Conservation (phyloP, 2,797 vertebrate species). For the Dermochelys coriacea region DNA sequence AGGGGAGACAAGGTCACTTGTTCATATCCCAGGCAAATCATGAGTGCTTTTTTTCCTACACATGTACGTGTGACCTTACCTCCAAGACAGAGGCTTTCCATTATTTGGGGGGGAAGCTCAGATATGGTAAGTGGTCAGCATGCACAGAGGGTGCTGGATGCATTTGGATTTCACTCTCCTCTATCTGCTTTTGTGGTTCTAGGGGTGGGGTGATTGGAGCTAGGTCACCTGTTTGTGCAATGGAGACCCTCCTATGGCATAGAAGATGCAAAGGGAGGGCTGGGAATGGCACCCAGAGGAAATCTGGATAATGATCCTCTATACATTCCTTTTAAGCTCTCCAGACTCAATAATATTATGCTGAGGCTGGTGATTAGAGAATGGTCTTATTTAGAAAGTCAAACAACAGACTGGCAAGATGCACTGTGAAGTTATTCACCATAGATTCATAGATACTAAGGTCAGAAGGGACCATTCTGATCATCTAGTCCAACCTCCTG, state of each 20-base stretch:
- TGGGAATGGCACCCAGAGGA: too few relatives aligned
- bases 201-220: not conserved
- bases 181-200: not conserved
- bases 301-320: not conserved
- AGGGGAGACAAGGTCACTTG: too few relatives aligned
- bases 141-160: not conserved
- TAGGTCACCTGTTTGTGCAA: not conserved
- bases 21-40: not conserved
- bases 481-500: too few relatives aligned
- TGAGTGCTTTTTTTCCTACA: not conserved
- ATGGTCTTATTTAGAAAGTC: not conserved
- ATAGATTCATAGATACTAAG: too few relatives aligned
- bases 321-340: not conserved
- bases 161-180: not conserved
- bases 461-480: too few relatives aligned
- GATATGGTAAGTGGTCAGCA: not conserved
- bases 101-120: not conserved
- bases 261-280: not conserved
- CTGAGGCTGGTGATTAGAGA: not conserved
- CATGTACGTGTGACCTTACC: not conserved
- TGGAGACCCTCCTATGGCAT: too few relatives aligned
- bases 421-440: not conserved
- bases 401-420: not conserved
- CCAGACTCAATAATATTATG: not conserved
- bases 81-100: not conserved